phyloP scores from a whole-genome alignment of 2,888 invertebrate species.

The Tipula helvola region DNA sequence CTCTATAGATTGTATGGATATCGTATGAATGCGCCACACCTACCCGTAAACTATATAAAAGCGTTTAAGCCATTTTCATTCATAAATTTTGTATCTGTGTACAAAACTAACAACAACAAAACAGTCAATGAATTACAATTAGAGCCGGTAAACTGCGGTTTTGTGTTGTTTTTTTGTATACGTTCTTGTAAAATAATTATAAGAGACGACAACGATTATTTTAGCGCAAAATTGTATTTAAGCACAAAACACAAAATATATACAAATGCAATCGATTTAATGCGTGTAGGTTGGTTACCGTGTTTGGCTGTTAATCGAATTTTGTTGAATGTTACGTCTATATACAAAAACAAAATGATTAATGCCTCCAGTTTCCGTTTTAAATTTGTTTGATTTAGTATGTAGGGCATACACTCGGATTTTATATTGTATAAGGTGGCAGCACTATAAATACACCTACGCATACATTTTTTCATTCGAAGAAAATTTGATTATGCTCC shows the following conservation, averaged over 20 bases:
- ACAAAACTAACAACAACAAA: background rate
- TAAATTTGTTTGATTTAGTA: background rate
- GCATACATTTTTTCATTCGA: background rate
- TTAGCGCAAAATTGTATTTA: background rate
- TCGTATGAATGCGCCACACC: background rate
- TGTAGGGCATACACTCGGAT: background rate
- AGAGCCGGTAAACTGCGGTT: background rate
- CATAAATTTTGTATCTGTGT: background rate
- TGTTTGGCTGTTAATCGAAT: background rate
- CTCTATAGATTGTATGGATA: no score
- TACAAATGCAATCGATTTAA: background rate
- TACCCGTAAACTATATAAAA: background rate
- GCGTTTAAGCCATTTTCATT: background rate
- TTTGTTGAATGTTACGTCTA: background rate
- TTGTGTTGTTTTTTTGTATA: background rate
- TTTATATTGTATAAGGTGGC: background rate
- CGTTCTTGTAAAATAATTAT: background rate
- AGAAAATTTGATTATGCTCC: background rate
- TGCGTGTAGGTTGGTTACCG: background rate
- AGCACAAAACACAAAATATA: background rate
- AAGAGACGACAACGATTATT: background rate
- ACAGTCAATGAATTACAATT: background rate
- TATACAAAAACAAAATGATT: background rate
- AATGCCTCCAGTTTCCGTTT: background rate
- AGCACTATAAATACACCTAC: background rate